These are phyloP conservation scores for Parnassius orleans DNA, from an alignment of 2,888 invertebrate genomes.

Conservation along the genomic window DNA sequence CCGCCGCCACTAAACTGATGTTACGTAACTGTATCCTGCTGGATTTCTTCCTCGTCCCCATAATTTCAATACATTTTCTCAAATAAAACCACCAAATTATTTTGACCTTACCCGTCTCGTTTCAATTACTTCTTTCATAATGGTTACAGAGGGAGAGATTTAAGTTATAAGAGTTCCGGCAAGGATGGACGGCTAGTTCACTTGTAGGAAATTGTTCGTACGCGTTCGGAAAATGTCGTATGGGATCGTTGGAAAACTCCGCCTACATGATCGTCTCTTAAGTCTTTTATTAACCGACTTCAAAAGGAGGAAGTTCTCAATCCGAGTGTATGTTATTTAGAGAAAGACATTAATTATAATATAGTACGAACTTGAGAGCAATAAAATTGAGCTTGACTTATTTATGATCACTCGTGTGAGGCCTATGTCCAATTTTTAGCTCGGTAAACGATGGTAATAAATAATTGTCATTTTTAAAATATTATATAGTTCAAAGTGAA, in stretches of 20 bases:
- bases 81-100: conserved; percentile 37
- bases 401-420: too few species aligned
- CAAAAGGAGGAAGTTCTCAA: too few species aligned
- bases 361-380: too few species aligned
- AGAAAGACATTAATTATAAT: too few species aligned
- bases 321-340: too few species aligned
- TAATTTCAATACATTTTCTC: conserved; percentile 53
- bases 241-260: conserved; percentile 51
- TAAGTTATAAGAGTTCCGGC: conserved; percentile 36
- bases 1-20: conserved; percentile 62
- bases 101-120: conserved; percentile 42
- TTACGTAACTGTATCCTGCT: conserved; percentile 74
- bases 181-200: conserved; percentile 40
- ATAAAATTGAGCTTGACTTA: too few species aligned
- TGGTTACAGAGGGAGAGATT: conserved; percentile 15
- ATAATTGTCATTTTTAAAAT: too few species aligned
- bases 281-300: conserved; percentile 34
- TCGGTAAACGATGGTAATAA: too few species aligned
- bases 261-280: conserved; percentile 46
- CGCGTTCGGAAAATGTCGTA: conserved; percentile 59
- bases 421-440: too few species aligned
- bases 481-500: too few species aligned
- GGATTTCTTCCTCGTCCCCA: conserved; percentile 56
- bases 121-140: neutral
- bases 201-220: conserved; percentile 42